These are phyloP conservation scores for Scaptomyza flava DNA, from an alignment of 2,888 invertebrate genomes.

Conservation along the genomic window DNA sequence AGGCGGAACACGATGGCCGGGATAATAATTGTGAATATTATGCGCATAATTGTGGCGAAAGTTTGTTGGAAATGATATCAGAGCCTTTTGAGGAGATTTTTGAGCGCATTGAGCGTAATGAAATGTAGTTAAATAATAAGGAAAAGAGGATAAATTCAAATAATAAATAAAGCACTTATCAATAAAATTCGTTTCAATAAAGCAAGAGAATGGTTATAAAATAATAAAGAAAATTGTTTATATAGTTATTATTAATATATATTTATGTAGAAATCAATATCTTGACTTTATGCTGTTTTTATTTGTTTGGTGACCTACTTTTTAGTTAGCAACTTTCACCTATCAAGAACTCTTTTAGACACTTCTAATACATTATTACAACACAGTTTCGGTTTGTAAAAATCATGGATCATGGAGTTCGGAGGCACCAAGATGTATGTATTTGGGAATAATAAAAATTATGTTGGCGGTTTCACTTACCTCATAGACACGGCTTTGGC, in stretches of 20 bases:
- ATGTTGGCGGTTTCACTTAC: slow-evolving; percentile 6
- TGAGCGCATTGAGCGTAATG: slow-evolving; percentile 46
- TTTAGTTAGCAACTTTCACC: slow-evolving; percentile 71
- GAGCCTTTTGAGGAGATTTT: slow-evolving; percentile 75
- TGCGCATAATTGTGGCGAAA: slow-evolving; percentile 65
- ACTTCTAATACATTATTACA: slow-evolving; percentile 25
- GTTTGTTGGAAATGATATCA: slow-evolving; percentile 79
- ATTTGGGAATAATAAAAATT: slow-evolving; percentile 1
- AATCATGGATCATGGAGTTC: slow-evolving; percentile 1
- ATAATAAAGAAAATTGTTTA: too few species aligned
- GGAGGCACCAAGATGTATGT: neutral
- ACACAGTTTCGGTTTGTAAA: slow-evolving; percentile 6
- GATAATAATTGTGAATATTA: slow-evolving; percentile 73
- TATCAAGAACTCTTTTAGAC: slow-evolving; percentile 22
- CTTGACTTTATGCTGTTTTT: neutral
- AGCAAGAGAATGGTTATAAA: too few species aligned
- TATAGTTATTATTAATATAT: too few species aligned
- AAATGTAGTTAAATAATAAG: slow-evolving; percentile 27
- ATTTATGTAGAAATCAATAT: too few species aligned
- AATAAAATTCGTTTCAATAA: too few species aligned
- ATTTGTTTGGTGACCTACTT: slow-evolving; percentile 22
- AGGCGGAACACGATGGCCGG: slow-evolving; percentile 80
- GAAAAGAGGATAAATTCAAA: neutral
- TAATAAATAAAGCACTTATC: too few species aligned
- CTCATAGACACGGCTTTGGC: slow-evolving; percentile 61